phyloP scores from a whole-genome alignment of 2,888 invertebrate genomes.

The Archips xylosteana region DNA sequence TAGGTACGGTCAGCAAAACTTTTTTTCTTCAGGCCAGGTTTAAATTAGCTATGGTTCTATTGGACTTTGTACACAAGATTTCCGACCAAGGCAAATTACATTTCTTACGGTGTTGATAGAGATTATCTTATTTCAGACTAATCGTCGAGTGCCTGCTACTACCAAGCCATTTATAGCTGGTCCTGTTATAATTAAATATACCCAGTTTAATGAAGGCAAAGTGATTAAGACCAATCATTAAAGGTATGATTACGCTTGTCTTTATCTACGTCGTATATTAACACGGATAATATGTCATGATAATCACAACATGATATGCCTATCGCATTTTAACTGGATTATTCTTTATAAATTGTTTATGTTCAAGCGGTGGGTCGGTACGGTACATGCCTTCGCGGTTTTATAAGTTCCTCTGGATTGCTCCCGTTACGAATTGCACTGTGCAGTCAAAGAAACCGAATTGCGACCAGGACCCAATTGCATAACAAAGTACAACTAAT shows the following conservation, averaged over 20 bases:
- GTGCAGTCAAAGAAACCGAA: too few relatives aligned
- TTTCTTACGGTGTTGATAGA: too few relatives aligned
- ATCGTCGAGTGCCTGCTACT: background rate
- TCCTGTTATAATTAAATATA: background rate
- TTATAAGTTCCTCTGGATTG: too few relatives aligned
- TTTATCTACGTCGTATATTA: slow-evolving; percentile 22
- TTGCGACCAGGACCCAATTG: too few relatives aligned
- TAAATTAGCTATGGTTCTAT: too few relatives aligned
- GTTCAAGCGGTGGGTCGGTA: too few relatives aligned
- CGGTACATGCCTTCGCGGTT: background rate
- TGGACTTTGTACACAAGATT: too few relatives aligned
- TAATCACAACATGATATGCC: slow-evolving; percentile 25
- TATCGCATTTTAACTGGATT: slow-evolving; percentile 16
- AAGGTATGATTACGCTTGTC: slow-evolving; percentile 17
- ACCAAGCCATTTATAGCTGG: background rate
- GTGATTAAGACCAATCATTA: slow-evolving; percentile 27
- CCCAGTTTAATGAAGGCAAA: slow-evolving; percentile 8
- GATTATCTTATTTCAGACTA: background rate
- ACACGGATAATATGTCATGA: slow-evolving; percentile 30
- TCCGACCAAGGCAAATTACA: too few relatives aligned
- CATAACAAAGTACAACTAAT: too few relatives aligned
- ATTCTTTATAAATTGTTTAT: slow-evolving; percentile 5
- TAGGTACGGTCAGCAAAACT: too few relatives aligned
- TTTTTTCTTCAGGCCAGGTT: too few relatives aligned
- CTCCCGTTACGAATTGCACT: too few relatives aligned